phyloP scores from a whole-genome alignment of 2,888 invertebrate species.

The Xylota sylvarum region DNA sequence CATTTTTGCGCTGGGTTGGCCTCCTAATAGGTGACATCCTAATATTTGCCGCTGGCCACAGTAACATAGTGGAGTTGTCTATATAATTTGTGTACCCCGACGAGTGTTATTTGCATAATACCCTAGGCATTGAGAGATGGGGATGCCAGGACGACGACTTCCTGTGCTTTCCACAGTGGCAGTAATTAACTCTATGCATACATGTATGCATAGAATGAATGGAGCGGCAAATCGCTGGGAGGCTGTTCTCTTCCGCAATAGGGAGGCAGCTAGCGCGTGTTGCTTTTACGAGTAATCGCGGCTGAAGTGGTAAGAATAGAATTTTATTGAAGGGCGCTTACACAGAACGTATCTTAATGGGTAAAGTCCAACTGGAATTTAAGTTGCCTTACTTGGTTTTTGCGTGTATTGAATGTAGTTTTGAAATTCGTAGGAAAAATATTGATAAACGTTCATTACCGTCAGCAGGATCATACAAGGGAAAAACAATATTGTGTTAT shows the following conservation, averaged over 20 bases:
- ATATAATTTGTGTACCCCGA: constrained; percentile 56
- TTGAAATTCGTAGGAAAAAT: too few relatives aligned
- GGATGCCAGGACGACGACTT: constrained; percentile 43
- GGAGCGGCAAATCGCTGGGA: constrained; percentile 35
- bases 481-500: too few relatives aligned
- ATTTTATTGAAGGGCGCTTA: neutral
- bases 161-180: constrained; percentile 59
- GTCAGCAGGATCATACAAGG: too few relatives aligned
- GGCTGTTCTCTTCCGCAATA: constrained; percentile 55
- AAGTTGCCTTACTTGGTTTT: too few relatives aligned
- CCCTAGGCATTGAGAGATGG: constrained; percentile 20
- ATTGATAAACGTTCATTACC: too few relatives aligned
- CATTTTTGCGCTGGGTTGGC: constrained; percentile 54
- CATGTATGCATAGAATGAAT: constrained; percentile 23
- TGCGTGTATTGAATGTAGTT: too few relatives aligned
- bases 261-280: constrained; percentile 18
- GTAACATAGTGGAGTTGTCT: constrained; percentile 3
- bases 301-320: constrained; percentile 1
- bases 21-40: constrained; percentile 74
- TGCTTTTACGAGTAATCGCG: neutral
- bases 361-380: too few relatives aligned
- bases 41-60: constrained; percentile 60
- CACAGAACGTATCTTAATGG: too few relatives aligned
- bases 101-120: constrained; percentile 73
- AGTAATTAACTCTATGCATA: constrained; percentile 56